Conservation (phyloP, 1,140 invertebrate species). For the Meloidogyne exigua region DNA sequence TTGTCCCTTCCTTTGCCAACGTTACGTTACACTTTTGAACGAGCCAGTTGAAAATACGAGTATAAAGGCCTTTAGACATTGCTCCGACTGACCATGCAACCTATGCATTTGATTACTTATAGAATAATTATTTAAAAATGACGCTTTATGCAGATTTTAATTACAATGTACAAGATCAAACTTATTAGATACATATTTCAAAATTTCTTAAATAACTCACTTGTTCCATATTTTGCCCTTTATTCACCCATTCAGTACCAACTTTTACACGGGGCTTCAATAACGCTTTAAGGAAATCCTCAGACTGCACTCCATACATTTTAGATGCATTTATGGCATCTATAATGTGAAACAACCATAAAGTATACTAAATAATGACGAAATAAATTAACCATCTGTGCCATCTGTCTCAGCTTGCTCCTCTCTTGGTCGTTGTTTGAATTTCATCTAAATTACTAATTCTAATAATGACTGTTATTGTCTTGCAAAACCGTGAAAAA, state of each 20-base stretch:
- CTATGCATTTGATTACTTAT: slow-evolving; percentile 16
- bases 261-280: slow-evolving; percentile 71
- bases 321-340: slow-evolving; percentile 70
- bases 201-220: slow-evolving; percentile 64
- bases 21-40: slow-evolving; percentile 63
- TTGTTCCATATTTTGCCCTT: slow-evolving; percentile 76
- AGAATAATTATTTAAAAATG: slow-evolving; percentile 35
- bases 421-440: slow-evolving; percentile 98
- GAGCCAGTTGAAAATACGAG: slow-evolving; percentile 63
- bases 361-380: not conserved
- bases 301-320: slow-evolving; percentile 69
- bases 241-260: slow-evolving; percentile 71
- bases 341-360: slow-evolving; percentile 47
- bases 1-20: slow-evolving; percentile 58
- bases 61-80: slow-evolving; percentile 63
- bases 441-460: slow-evolving; percentile 76
- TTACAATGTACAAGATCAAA: too few relatives aligned
- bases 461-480: too few relatives aligned
- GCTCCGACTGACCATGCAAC: slow-evolving; percentile 67
- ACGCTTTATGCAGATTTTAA: too few relatives aligned
- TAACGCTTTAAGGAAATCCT: slow-evolving; percentile 69
- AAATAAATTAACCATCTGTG: slow-evolving; percentile 69
- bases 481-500: too few relatives aligned
- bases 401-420: slow-evolving; percentile 98
- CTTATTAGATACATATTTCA: too few relatives aligned